Percentiles rank a stretch among this genome's conserved stretches.
phyloP scores from a whole-genome alignment of 30 jellyfish, hydroid and myxozoan genomes.

The Rhopilema esculentum region DNA sequence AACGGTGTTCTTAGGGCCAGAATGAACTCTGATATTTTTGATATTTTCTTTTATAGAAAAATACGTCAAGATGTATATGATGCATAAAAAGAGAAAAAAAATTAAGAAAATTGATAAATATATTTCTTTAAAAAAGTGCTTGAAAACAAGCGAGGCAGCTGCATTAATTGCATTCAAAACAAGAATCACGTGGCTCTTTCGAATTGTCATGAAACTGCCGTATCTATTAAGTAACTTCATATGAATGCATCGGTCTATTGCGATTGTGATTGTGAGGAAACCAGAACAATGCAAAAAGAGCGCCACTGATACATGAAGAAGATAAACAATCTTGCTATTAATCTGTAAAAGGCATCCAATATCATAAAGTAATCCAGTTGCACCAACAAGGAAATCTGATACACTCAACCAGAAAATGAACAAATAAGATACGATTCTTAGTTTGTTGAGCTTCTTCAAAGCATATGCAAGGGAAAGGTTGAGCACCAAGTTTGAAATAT shows the following conservation, averaged over 20 bases:
- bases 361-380: slow-evolving; percentile 2
- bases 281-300: neutral
- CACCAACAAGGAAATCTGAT: slow-evolving; percentile 34
- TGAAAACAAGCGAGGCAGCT: neutral
- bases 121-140: too few species aligned
- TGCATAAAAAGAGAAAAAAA: neutral
- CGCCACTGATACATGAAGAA: too few species aligned
- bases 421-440: slow-evolving; percentile 5
- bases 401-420: slow-evolving; percentile 29
- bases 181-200: neutral
- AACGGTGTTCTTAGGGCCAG: too few species aligned
- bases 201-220: neutral
- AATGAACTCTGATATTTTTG: neutral
- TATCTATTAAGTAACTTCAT: neutral
- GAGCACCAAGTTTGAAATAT: slow-evolving; percentile 14
- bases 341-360: too few species aligned
- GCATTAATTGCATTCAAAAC: neutral
- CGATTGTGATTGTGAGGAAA: slow-evolving; percentile 11
- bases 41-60: neutral
- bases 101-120: neutral
- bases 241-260: slow-evolving; percentile 16
- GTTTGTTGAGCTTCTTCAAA: slow-evolving; percentile 21
- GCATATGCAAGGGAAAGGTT: slow-evolving; percentile 26
- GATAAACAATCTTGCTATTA: too few species aligned
- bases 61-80: neutral